phyloP scores from a whole-genome alignment of 2,888 invertebrate genomes.

The Tenthredo scrophulariae region DNA sequence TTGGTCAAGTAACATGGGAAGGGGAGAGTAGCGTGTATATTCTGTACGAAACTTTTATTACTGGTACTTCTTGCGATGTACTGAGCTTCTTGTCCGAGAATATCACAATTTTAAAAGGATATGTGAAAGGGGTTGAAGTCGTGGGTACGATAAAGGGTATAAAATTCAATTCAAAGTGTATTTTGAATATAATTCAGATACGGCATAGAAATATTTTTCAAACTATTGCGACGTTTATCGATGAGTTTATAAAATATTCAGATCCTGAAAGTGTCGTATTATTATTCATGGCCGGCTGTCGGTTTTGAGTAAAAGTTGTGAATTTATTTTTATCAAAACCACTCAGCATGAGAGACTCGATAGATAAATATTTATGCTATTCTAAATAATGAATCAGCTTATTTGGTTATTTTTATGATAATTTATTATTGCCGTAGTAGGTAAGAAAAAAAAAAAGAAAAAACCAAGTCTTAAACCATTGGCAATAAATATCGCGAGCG shows the following conservation, averaged over 20 bases:
- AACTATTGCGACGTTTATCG: not conserved
- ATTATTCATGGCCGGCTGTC: not conserved
- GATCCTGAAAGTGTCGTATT: not conserved
- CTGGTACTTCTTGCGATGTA: not conserved
- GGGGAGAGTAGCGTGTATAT: not conserved
- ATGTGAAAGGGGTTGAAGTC: not conserved
- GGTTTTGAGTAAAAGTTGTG: not conserved
- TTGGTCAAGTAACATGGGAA: not conserved
- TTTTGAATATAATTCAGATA: not conserved
- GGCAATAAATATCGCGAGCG: slow-evolving; percentile 18
- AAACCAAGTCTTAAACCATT: not conserved
- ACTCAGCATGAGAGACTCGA: not conserved
- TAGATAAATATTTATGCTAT: not conserved
- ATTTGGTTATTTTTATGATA: not conserved
- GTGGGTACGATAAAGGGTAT: not conserved
- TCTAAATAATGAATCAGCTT: slow-evolving; percentile 5
- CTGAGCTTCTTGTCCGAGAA: not conserved
- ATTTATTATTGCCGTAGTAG: not conserved
- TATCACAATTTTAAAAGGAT: not conserved
- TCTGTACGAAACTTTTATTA: not conserved
- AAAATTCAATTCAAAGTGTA: not conserved
- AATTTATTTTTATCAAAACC: not conserved
- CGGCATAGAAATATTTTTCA: not conserved
- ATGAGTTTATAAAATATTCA: not conserved
- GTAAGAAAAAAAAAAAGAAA: not conserved